Conservation (phyloP, 2,797 vertebrate genomes). For the Carduelis carduelis region DNA sequence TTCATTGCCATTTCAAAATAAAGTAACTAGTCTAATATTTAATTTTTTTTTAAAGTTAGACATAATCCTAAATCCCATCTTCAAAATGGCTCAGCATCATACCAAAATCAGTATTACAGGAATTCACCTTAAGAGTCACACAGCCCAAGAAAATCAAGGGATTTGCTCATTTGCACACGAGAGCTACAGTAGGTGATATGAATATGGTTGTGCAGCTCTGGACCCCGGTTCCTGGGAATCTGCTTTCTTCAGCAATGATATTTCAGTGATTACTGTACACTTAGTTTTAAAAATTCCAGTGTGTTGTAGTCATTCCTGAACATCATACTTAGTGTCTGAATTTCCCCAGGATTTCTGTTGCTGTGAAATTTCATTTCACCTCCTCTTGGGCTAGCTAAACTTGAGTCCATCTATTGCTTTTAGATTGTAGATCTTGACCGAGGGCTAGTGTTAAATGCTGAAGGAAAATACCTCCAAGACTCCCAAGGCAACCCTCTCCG, state of each 20-base stretch:
- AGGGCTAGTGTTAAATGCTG: slow-evolving; percentile 90
- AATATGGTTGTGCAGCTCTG: neutral
- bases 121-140: neutral
- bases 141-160: neutral
- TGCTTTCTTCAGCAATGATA: neutral
- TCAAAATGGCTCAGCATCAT: neutral
- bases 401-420: slow-evolving; percentile 35
- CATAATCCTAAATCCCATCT: neutral
- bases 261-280: neutral
- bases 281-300: neutral
- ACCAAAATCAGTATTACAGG: neutral
- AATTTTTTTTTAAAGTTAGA: neutral
- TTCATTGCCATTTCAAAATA: neutral
- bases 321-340: neutral
- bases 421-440: slow-evolving; percentile 92
- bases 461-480: slow-evolving; percentile 92
- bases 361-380: neutral
- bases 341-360: neutral
- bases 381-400: neutral
- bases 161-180: neutral
- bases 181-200: neutral
- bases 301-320: neutral
- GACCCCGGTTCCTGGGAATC: neutral
- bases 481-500: slow-evolving; percentile 90
- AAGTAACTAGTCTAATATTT: neutral